phyloP scores from a whole-genome alignment of 1,140 invertebrate genomes.

The Rhagoletis pomonella region DNA sequence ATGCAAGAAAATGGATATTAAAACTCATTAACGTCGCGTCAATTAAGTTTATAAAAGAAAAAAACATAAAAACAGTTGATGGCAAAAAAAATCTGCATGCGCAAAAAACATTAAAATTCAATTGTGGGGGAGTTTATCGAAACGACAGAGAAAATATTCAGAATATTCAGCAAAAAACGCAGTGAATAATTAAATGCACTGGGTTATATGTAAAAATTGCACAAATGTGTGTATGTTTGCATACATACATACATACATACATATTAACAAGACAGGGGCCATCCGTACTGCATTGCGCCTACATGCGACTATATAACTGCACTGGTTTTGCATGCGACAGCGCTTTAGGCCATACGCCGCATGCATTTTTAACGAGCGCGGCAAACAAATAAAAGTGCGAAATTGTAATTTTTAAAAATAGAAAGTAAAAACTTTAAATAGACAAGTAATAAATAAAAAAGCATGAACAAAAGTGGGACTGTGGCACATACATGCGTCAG shows the following conservation, averaged over 20 bases:
- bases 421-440: not conserved
- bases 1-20: conserved; percentile 3
- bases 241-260: not conserved
- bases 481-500: no score
- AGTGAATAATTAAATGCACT: not conserved
- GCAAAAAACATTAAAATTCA: conserved; percentile 34
- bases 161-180: not conserved
- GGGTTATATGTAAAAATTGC: not conserved
- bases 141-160: not conserved
- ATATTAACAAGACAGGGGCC: no score
- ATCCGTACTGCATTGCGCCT: not conserved
- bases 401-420: conserved; percentile 31
- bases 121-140: not conserved
- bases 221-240: not conserved
- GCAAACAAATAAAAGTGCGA: conserved; percentile 18
- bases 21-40: conserved; percentile 22
- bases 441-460: not conserved
- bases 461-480: not conserved
- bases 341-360: not conserved
- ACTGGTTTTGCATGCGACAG: not conserved
- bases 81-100: not conserved
- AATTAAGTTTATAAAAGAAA: not conserved
- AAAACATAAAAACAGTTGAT: not conserved
- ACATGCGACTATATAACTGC: not conserved
- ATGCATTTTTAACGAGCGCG: conserved; percentile 26